phyloP scores from a whole-genome alignment of 2,113 vertebrate species.

The Myrmecophaga tridactyla region DNA sequence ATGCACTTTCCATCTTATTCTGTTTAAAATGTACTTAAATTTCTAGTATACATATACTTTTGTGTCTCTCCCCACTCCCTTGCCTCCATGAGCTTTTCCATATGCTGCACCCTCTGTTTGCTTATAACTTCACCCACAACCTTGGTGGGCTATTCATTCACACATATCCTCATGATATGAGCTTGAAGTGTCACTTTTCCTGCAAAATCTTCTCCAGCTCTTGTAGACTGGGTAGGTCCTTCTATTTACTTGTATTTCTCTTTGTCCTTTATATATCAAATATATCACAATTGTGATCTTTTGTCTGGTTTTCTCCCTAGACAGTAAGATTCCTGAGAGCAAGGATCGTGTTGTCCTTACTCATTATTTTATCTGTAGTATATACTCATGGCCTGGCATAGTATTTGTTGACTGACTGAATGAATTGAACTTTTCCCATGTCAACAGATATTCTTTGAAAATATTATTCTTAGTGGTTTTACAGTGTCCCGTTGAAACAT shows the following conservation, averaged over 20 bases:
- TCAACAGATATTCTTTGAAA: not conserved
- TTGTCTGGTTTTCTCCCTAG: not conserved
- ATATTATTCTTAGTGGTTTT: not conserved
- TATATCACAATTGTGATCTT: not conserved
- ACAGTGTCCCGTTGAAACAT: not conserved
- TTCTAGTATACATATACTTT: not conserved
- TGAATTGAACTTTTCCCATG: not conserved
- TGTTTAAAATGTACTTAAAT: not conserved
- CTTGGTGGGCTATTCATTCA: not conserved
- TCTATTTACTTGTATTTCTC: rapidly evolving
- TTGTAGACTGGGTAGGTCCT: not conserved
- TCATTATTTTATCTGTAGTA: not conserved
- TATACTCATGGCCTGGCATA: too few relatives aligned
- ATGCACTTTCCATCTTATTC: not conserved
- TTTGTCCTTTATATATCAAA: not conserved
- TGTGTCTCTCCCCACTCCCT: not conserved
- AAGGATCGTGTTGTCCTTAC: not conserved
- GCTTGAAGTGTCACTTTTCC: not conserved
- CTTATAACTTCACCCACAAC: not conserved
- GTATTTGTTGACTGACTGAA: not conserved
- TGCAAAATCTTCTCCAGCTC: not conserved
- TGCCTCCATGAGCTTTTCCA: not conserved
- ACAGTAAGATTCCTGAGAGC: not conserved
- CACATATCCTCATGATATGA: not conserved
- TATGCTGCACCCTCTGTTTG: not conserved